Base-by-base conservation (phyloP, 92 coral and sea anemone genomes). In the Porites rus region DNA sequence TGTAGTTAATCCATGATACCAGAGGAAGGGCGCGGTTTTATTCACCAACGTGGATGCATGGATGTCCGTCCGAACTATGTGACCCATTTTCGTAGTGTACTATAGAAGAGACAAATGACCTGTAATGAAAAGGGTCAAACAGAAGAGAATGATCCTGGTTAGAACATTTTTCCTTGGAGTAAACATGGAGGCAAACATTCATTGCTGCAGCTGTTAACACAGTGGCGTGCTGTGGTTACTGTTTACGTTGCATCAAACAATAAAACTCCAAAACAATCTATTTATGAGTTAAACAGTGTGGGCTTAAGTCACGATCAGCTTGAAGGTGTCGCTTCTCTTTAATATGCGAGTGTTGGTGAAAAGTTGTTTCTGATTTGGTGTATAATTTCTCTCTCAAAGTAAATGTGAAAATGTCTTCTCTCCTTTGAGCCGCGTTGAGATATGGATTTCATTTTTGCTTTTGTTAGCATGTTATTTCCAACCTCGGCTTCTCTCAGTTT, bases 161-260 rank as follows among this genome's bases (percentile, higher is more conserved):
- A 11, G 75, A 43, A 12, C 2, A 43, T 24, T 43, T 70, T 28
- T 31, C 28, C 16, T 10, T 31, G 43, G 10, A 70, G 20, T 19
- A 72, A 72, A 72, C 14, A 72, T 17, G 11, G 51, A n/a, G 24
- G n/a, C 54, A 22, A 28, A 60, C 51, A 60, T 59, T 61, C 25
- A 31, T 17, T 21, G 11, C 70, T 38, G 82, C 82, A 78, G 82
- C 82, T 78, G 82, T 38, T 43, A 43, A 43, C 71, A 62, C 70
- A 58, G 38, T 64, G 56, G 7, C 82, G 64, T 62, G 71, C 82
- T 78, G 82, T 78, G 82, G 82, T 78, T 78, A 78, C 72, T 63
- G 82, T 78, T 78, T 64, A 64, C 46, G 56, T 24, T 21, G 17
- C 71, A 18, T 43, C 16, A 62, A 38, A 78, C 82, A 78, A 78